Base-by-base conservation (phyloP, 2,797 vertebrate genomes). In the Aeoliscus strigatus region DNA sequence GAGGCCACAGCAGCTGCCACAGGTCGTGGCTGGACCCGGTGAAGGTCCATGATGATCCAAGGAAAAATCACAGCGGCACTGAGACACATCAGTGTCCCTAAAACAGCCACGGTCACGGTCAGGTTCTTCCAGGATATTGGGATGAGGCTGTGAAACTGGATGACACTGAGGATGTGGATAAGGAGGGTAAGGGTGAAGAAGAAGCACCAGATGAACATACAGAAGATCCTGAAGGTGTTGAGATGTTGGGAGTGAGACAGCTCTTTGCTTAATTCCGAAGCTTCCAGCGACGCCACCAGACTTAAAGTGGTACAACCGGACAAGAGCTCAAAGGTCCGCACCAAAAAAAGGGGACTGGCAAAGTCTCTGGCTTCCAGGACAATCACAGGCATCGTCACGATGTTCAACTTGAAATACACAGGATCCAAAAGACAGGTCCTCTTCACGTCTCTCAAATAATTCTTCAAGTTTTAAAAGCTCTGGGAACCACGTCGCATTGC, bases 121-220 rank as follows among this genome's bases (percentile, higher is more conserved):
- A 90, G 65, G 78, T 89, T 90, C 71, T 89, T 89, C 89, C 89
- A 90, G 39, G 89, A 90, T 17, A 89, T 17, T 2, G 84, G 85
- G 36, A 90, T 47, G 37, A 89, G 81, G 67, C 73, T 90, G 78
- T 89, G 86, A 34, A 90, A 86, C 67, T 89, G 88, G 47, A 88
- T 72, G 67, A 81, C 48, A 65, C 75, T 82, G 43, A 89, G 67
- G 15, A 82, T 44, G 36, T 88, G 74, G 51, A 90, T 79, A 8
- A 89, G 63, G 39, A 87, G 70, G 2, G 85, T 85, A 1, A 87
- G 39, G 37, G 42, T 45, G 64, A 90, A 90, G 70, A 87, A 89
- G 60, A 87, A 74, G 64, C 87, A 85, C 89, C 89, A 90, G 56
- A 45, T 77, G 16, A 81, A 82, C 83, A 88, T 87, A 72, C 86